Base-by-base conservation (phyloP, 2,113 vertebrate genomes). In the Stigmatopora nigra region DNA sequence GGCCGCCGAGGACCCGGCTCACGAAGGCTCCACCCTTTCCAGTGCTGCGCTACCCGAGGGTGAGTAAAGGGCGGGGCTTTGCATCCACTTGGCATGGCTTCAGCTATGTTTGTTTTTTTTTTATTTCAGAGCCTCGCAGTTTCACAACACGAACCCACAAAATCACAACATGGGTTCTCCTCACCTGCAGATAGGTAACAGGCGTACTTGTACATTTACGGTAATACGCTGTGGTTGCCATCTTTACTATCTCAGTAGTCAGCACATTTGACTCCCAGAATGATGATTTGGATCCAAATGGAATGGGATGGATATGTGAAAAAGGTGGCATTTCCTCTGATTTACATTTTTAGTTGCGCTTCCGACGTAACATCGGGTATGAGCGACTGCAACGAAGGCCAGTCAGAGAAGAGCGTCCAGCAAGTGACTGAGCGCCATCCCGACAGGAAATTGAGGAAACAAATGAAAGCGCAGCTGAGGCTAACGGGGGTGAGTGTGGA, bases 351-450 rank as follows among this genome's bases (percentile, higher is more conserved):
- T 72, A 97, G 95, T 85, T 93, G 89, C 8, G 74, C 93, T 25
- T 99, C 95, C 0, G 96, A 98, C 0, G 91, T 92, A 65, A 92
- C 93, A 0, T 96, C 95, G 0, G 93, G 93, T 58, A 82, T 95
- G 84, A 97, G 95, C 0, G 94, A 98, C 0, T 79, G 92, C 53
- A 91, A 79, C 0, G 96, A 97, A 51, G 92, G 92, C 65, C 86
- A 91, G 61, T 90, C 92, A 1, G 93, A 94, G 48, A 82, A 71
- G 44, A 76, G 77, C 49, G 0, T 57, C 4, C 88, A 87, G 59
- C 73, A 86, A 49, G 78, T 70, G 0, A 72, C 65, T 65, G 90
- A 84, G 65, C 77, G 87, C 12, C 71, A 69, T 0, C 65, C 81
- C 0, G 82, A 82, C n/a, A 96, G 91, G 82, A 90, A 91, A 57